A percentile compares a stretch with the other conserved stretches of the same genome.
Evolutionary conservation across 35 echinoderm and acorn worm genomes (phyloP).

Genomic region (Ptychodera flava): DNA sequence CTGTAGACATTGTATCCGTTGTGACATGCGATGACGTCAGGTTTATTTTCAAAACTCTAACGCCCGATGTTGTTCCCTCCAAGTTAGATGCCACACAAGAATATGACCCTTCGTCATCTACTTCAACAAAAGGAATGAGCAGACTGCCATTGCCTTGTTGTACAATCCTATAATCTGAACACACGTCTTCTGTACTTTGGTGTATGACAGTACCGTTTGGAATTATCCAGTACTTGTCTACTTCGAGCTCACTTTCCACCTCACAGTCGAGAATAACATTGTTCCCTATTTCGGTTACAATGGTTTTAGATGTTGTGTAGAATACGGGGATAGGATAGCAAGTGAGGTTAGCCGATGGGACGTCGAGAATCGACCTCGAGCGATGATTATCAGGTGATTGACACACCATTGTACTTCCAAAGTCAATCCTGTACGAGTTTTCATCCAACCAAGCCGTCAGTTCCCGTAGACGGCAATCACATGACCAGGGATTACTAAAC

Average conservation of each 20-base stretch:
- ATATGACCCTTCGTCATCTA: neutral
- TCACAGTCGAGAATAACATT: neutral
- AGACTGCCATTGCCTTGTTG: neutral
- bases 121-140: neutral
- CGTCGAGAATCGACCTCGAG: neutral
- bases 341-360: neutral
- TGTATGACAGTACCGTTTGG: neutral
- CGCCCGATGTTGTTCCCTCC: neutral
- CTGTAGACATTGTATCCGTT: too few relatives aligned
- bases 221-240: neutral
- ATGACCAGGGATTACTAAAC: neutral
- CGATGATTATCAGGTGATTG: neutral
- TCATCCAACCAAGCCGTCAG: neutral
- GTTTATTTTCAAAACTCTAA: neutral
- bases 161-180: neutral
- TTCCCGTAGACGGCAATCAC: neutral
- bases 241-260: neutral
- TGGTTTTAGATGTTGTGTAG: neutral
- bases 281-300: neutral
- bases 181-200: neutral
- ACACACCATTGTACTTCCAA: neutral
- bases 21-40: too few relatives aligned
- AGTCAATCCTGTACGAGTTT: neutral
- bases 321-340: neutral
- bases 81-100: neutral